Evolutionary conservation across 2,113 vertebrate genomes (phyloP).

Genomic region (Arizona elegans): DNA sequence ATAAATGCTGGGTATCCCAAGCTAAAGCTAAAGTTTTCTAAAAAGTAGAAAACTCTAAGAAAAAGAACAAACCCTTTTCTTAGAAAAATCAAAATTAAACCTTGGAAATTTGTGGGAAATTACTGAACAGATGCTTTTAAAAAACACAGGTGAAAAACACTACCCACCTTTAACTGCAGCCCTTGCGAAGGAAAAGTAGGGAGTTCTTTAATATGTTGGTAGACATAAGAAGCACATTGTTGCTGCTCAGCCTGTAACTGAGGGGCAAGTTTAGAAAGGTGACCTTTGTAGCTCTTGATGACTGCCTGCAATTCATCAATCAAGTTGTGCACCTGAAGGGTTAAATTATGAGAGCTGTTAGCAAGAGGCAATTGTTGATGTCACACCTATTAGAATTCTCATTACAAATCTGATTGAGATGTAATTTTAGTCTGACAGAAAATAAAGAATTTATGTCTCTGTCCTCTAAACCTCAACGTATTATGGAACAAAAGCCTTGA

Average conservation of each 20-base stretch:
- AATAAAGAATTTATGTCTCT: fast-evolving
- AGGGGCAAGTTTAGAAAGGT: conserved; percentile 49
- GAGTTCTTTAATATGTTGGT: conserved; percentile 45
- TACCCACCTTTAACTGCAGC: conserved; percentile 48
- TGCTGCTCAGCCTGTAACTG: conserved; percentile 58
- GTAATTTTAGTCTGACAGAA: not conserved
- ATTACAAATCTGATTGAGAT: conserved; percentile 17
- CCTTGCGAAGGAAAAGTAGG: conserved; percentile 16
- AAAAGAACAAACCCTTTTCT: not conserved
- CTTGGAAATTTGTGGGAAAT: not conserved
- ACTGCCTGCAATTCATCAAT: conserved; percentile 62
- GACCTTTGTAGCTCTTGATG: conserved; percentile 59
- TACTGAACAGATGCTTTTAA: not conserved
- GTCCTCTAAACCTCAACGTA: not conserved
- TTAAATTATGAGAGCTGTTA: conserved; percentile 56
- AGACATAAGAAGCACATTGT: conserved; percentile 44
- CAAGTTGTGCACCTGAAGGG: conserved; percentile 57
- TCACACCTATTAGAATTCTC: conserved; percentile 63
- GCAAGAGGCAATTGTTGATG: conserved; percentile 61
- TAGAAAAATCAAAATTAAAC: not conserved
- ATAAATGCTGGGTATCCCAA: not conserved
- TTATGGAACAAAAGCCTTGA: not conserved
- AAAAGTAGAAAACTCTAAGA: not conserved
- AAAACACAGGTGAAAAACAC: not conserved
- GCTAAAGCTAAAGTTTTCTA: not conserved